Conservation (phyloP, 2,113 vertebrate genomes). For the Fulmarus glacialis region DNA sequence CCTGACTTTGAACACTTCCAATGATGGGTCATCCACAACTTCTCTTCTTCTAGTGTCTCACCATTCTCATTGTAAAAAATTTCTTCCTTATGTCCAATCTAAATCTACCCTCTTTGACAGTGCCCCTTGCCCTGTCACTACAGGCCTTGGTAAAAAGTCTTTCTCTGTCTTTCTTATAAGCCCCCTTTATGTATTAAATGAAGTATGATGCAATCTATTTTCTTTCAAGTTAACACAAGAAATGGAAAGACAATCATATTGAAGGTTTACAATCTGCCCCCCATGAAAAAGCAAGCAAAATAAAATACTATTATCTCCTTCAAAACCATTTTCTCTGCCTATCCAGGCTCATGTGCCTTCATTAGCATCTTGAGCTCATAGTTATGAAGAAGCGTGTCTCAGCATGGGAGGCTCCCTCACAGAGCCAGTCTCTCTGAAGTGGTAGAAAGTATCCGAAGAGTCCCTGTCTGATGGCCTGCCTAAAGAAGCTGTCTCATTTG, state of each 20-base stretch:
- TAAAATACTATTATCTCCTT: background rate
- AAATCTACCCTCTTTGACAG: background rate
- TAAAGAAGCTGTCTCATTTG: background rate
- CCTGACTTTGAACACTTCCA: background rate
- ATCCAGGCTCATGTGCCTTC: background rate
- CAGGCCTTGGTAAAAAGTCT: background rate
- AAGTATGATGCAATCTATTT: background rate
- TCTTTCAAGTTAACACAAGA: background rate
- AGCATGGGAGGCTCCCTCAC: fast-evolving
- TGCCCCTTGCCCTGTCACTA: background rate
- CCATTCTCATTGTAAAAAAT: background rate
- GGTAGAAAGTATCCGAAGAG: background rate
- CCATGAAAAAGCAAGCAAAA: background rate
- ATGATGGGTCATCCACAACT: background rate
- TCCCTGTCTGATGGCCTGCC: background rate
- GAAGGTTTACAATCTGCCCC: background rate
- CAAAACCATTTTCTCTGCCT: background rate
- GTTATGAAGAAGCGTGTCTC: background rate
- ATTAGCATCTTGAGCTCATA: background rate
- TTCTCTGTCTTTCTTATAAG: background rate
- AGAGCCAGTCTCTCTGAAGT: background rate
- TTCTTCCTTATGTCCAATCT: background rate
- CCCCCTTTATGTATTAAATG: background rate
- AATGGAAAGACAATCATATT: background rate
- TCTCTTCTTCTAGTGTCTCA: background rate